Evolutionary conservation across 2,797 vertebrate species (phyloP).

Genomic region (Urophycis tenuis): DNA sequence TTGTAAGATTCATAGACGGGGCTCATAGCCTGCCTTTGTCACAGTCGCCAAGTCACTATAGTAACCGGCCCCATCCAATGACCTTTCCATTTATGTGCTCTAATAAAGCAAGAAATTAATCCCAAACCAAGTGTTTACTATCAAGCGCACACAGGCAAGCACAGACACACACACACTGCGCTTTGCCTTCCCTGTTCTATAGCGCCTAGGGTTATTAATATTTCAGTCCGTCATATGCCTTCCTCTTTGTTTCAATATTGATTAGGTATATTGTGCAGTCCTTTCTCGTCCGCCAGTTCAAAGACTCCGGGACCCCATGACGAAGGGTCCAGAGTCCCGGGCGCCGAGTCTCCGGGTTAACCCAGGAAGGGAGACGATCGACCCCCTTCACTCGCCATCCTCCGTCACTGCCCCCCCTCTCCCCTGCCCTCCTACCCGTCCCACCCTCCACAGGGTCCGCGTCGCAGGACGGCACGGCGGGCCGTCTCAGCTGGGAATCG

Average conservation of each 20-base stretch:
- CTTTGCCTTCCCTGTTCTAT: neutral
- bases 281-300: neutral
- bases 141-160: neutral
- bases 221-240: neutral
- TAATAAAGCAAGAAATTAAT: neutral
- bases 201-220: neutral
- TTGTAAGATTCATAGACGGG: neutral
- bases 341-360: no score
- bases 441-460: conserved; percentile 20
- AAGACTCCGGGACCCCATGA: neutral
- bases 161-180: neutral
- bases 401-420: no score
- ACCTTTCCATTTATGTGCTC: no score
- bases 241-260: neutral
- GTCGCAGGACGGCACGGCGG: conserved; percentile 23
- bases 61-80: no score
- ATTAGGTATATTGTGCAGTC: neutral
- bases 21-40: neutral
- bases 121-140: neutral
- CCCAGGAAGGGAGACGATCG: no score
- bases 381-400: no score
- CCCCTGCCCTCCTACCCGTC: no score
- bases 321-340: no score
- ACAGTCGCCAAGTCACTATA: neutral
- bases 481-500: conserved; percentile 51